Evolutionary conservation across 2,888 invertebrate species (phyloP), one percentile per base, ranked within the genome.

Genomic region (Andrena flavipes): DNA sequence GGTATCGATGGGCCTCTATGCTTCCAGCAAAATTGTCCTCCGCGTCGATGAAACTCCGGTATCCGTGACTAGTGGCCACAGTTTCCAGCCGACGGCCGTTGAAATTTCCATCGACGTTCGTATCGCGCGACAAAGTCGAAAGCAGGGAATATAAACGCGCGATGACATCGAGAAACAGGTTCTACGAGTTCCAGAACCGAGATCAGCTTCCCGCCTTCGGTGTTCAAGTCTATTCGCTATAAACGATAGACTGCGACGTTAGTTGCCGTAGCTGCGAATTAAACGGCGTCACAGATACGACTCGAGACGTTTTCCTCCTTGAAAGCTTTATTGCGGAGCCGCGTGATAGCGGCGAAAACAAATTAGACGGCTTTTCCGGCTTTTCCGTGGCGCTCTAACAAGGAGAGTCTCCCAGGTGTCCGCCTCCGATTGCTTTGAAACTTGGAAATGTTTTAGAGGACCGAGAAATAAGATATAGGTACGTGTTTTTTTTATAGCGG

Each of bases 281-380:
- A 77, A 49, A 76, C 33, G 63, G n/a, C 16, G 23, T 33, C 48
- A 26, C 20, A 23, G 16, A n/a, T 7, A n/a, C 33, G 13, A 13
- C 26, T 33, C 49, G 51, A 23, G n/a, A n/a, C 63, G 26, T 26
- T 33, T 1, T 59, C 48, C 64, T 64, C 20, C 72, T 68, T 72
- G 29, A 64, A 77, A 49, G 65, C 56, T 87, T 84, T 82, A 78
- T 85, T 73, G 77, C 62, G 69, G 74, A 56, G 7, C 33, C 54
- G 64, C 23, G 16, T 20, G 54, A 59, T 51, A 67, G 75, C 54
- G 63, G 42, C 71, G 76, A 84, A 81, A 65, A 76, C 71, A 82
- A 84, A 85, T 87, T 87, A 85, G 13, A 20, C 33, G 84, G 56
- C 80, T 83, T 81, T 77, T 75, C 63, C 33, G 84, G 56, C 80